Base-by-base conservation (phyloP, 2,797 vertebrate species). In the Mormyrus hasselquistii region DNA sequence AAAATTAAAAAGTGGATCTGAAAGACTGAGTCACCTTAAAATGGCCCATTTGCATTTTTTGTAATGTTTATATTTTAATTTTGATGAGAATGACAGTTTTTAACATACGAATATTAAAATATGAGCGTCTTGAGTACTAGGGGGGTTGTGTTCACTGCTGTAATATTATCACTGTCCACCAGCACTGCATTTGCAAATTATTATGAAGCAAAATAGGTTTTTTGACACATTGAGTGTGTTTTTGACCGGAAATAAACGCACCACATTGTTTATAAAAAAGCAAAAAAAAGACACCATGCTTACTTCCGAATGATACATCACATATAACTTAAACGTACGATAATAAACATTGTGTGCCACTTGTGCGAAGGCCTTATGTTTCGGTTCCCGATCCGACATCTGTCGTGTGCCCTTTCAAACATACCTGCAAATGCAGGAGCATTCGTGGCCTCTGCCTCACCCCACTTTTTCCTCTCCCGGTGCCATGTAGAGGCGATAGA, bases 401-500 rank as follows among this genome's bases (percentile, higher is more conserved):
- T 25, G 19, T 4, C 55, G 85, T n/a, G 85, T 59, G 52, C 14
- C 52, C 25, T 86, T 86, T 55, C 19, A 53, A 34, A 29, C 84
- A 86, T 53, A 86, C 49, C 49, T 86, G 84, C 49, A 53, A 47
- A 82, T 29, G 84, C 52, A 50, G 83, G 22, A 50, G 9, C 22
- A 7, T 5, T 52, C 9, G 2, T 85, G 47, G 22, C 83, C 22
- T 47, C 83, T 76, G 22, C 41, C 79, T 19, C 34, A 88, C 69
- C 22, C 22, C 41, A 62, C 87, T 83, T 87, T 88, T 34, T 25
- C 69, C 69, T 73, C 19, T 62, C 25, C 62, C 57, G 53, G 12
- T 53, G 25, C 82, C 44, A 12, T 41, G 38, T 59, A 52, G 83
- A 41, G 91, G 86, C 90, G 88, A 82, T 87, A 89, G 87, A 47